These are phyloP conservation scores for Formicarius rufipectus DNA, from an alignment of 2,113 vertebrate species.

Conservation along the genomic window DNA sequence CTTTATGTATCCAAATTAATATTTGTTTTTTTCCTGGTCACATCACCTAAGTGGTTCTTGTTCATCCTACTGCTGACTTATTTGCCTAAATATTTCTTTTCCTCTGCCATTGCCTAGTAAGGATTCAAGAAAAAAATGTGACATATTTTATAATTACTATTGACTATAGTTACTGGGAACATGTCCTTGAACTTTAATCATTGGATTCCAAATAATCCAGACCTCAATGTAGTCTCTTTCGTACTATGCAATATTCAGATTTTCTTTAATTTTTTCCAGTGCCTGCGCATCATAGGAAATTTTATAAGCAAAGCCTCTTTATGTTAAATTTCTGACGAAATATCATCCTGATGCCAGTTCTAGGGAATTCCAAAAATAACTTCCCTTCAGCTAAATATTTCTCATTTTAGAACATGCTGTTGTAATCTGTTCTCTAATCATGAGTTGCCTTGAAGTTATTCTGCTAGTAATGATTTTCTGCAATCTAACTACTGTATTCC, in stretches of 20 bases:
- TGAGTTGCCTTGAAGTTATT: slow-evolving; percentile 16
- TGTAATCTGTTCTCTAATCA: slow-evolving; percentile 29
- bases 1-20: neutral
- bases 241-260: neutral
- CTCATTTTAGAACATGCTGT: neutral
- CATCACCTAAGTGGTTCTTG: neutral
- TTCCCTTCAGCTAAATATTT: slow-evolving; percentile 27
- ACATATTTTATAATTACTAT: neutral
- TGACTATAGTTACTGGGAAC: neutral
- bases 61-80: neutral
- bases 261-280: neutral
- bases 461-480: slow-evolving; percentile 2
- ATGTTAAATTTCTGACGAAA: neutral
- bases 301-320: neutral
- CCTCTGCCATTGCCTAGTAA: neutral
- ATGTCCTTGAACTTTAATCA: neutral
- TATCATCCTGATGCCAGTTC: neutral
- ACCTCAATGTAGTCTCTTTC: neutral
- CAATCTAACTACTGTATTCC: slow-evolving; percentile 2
- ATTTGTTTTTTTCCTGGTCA: neutral
- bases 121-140: neutral
- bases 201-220: neutral
- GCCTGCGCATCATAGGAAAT: neutral
- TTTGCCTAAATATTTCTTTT: neutral
- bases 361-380: slow-evolving; percentile 14